Evolutionary conservation across 2,888 invertebrate genomes (phyloP), one percentile per base, ranked within the genome.

Genomic region (Agonopterix heracliana): DNA sequence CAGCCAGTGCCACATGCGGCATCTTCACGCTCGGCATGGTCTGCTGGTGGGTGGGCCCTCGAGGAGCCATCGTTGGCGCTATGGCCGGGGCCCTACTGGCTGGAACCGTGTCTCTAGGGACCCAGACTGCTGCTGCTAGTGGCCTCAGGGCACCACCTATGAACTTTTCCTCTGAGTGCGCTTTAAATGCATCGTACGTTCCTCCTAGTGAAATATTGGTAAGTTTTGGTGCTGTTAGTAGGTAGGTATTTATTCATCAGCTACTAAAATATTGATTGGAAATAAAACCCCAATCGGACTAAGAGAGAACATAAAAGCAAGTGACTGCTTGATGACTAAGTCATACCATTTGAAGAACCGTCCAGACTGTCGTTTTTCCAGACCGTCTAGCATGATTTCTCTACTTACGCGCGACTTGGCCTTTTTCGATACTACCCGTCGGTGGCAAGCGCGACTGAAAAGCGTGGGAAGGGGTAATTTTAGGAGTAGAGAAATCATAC

Each of bases 11-110:
- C 7, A 93, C 95, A 0, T 94, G 95, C 62, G 96, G 96, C 0
- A 90, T 96, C 9, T 96, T 96, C 69, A 93, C 95, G 0, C 81
- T 96, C 14, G 96, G 96, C 53, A 95, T 96, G 92, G 85, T 93
- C 56, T 90, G 94, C 66, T 95, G 96, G 42, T 96, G 94, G 93
- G 91, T 93, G 48, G 95, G 94, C 50, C 90, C 92, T 0, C 85
- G 91, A 64, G 93, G 94, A 45, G 90, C 91, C 17, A 68, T 91
- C 41, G 74, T 81, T 44, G 92, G 94, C 10, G 91, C 90, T 38
- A 63, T 93, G 52, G 83, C 91, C 44, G 92, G 94, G 52, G 89
- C 91, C 42, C 48, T 91, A 38, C 71, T 92, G 59, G 88, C 93
- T 0, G 91, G 92, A 9, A 89, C 91, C 78, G 83, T 91, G 8